Conservation (phyloP, 2,797 vertebrate species). For the Argentina silus region DNA sequence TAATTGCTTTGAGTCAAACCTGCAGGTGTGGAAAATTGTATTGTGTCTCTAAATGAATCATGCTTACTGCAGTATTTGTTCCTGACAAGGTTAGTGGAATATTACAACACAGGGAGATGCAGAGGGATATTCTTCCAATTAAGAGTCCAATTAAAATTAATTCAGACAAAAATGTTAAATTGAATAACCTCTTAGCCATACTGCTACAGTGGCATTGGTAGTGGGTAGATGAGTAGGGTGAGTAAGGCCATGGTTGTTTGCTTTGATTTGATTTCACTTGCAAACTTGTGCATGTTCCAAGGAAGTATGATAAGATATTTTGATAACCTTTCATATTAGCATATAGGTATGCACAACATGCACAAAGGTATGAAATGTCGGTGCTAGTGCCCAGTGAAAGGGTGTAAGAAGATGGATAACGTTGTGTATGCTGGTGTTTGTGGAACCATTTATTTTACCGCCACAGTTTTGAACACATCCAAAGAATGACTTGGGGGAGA, state of each 20-base stretch:
- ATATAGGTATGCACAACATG: too few relatives aligned
- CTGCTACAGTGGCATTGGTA: background rate
- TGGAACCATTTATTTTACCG: background rate
- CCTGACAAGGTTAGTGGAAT: slow-evolving; percentile 17
- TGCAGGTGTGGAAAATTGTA: slow-evolving; percentile 20
- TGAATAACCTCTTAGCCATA: background rate
- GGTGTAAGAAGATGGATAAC: background rate
- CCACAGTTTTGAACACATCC: background rate
- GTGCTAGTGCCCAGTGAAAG: background rate
- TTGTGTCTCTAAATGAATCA: slow-evolving; percentile 28
- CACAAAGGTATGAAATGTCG: too few relatives aligned
- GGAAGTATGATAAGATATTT: background rate
- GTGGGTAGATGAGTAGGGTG: background rate
- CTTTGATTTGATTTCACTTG: background rate
- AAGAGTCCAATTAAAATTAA: slow-evolving; percentile 18
- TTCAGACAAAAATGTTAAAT: background rate
- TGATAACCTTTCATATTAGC: too few relatives aligned
- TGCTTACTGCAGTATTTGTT: slow-evolving; percentile 21
- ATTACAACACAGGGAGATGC: background rate
- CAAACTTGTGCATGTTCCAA: background rate
- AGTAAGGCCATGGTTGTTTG: background rate
- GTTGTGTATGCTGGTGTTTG: background rate
- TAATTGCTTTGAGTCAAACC: slow-evolving; percentile 28
- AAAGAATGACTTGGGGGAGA: too few relatives aligned
- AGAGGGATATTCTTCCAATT: slow-evolving; percentile 19